A percentile compares a stretch with the other conserved stretches of the same genome.
Conservation (phyloP, 1,140 invertebrate genomes). For the Geopemphigus sp. region DNA sequence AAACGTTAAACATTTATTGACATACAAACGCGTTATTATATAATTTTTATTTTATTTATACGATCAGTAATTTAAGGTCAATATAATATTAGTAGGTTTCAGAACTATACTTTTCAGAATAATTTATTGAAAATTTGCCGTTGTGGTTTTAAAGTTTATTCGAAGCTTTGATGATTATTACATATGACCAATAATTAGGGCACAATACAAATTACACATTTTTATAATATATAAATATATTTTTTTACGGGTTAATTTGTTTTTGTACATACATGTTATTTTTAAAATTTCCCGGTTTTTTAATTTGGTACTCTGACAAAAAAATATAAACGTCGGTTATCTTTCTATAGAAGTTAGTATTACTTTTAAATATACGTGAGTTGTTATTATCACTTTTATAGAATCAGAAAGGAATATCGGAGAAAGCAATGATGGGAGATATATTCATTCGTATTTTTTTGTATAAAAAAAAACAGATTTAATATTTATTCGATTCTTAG, state of each 20-base stretch:
- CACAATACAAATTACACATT: no score
- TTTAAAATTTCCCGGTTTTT: neutral
- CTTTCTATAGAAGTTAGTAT: neutral
- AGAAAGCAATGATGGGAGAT: conserved; percentile 2
- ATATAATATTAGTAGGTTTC: no score
- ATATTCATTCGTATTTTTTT: neutral
- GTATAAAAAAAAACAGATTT: neutral
- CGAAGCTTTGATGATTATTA: neutral
- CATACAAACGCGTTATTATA: no score
- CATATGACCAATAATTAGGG: neutral
- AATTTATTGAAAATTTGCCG: no score
- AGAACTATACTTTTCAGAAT: no score
- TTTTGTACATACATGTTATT: neutral
- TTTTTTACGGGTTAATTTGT: no score
- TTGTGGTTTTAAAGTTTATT: no score
- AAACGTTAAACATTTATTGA: no score
- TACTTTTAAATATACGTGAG: no score
- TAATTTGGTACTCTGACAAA: neutral
- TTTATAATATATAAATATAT: no score
- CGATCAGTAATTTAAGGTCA: no score
- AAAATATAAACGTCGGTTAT: neutral
- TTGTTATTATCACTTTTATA: neutral
- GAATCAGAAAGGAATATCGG: neutral
- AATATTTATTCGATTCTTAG: neutral
- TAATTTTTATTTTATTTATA: no score